Evolutionary conservation across 2,797 vertebrate genomes (phyloP).

Genomic region (Benthosema pterotum): DNA sequence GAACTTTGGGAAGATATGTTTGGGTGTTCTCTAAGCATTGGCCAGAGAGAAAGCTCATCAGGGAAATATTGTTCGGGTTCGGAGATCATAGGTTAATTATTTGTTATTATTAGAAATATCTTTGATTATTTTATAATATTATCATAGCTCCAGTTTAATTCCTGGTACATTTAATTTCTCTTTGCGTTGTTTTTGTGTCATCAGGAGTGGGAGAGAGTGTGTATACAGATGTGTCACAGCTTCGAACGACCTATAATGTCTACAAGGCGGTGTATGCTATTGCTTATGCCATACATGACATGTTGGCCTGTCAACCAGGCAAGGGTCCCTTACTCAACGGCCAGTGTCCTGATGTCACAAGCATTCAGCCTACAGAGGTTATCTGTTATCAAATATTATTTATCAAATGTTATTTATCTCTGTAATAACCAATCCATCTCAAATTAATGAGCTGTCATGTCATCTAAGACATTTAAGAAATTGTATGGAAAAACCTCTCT

Average conservation of each 20-base stretch:
- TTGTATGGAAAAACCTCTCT: neutral
- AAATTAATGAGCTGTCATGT: too few species aligned
- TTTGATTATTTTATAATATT: too few species aligned
- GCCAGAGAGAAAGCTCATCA: conserved; percentile 3
- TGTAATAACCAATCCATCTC: too few species aligned
- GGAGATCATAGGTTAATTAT: conserved; percentile 43
- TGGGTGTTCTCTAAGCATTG: conserved; percentile 46
- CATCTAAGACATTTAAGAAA: conserved; percentile 6
- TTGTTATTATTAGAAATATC: too few species aligned
- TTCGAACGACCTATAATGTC: conserved; percentile 62
- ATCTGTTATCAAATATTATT: neutral
- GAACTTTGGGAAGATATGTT: conserved; percentile 65
- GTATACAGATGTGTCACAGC: conserved; percentile 55
- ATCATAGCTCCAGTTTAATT: neutral
- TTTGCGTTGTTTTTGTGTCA: neutral
- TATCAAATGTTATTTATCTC: too few species aligned
- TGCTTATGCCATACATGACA: conserved; percentile 61
- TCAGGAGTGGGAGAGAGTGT: conserved; percentile 21
- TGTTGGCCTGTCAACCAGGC: conserved; percentile 52
- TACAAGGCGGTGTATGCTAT: conserved; percentile 66
- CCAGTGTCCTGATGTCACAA: conserved; percentile 43
- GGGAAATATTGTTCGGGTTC: conserved; percentile 47
- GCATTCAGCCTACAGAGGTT: conserved; percentile 51
- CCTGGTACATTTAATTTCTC: neutral
- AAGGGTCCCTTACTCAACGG: conserved; percentile 47